A percentile compares a stretch with the other conserved stretches of the same genome.
Evolutionary conservation across 2,113 vertebrate species (phyloP).

Genomic region (Morphnarchus princeps): DNA sequence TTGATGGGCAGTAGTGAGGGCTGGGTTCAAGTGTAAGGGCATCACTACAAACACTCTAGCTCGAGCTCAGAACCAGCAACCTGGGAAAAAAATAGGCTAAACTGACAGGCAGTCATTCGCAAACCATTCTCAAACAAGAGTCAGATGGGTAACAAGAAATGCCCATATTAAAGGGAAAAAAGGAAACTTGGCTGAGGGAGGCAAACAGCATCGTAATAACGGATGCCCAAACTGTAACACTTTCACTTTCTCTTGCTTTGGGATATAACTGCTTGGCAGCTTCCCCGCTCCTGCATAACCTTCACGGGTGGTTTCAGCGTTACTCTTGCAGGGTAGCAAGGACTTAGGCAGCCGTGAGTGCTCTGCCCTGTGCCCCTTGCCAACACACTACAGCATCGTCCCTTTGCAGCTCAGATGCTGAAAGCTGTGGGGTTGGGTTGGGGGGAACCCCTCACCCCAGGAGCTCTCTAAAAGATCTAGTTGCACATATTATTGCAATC

Average conservation of each 20-base stretch:
- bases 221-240: background rate
- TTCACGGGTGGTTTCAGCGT: background rate
- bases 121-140: background rate
- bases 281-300: background rate
- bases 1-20: background rate
- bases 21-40: background rate
- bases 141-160: background rate
- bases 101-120: background rate
- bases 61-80: background rate
- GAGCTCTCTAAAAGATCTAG: background rate
- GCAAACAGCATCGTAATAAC: background rate
- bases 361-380: background rate
- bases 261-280: background rate
- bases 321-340: background rate
- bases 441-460: background rate
- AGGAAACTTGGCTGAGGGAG: background rate
- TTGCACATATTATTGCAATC: background rate
- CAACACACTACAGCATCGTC: background rate
- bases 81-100: background rate
- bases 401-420: background rate
- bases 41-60: background rate
- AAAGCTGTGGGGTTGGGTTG: accelerated
- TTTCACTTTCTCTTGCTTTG: background rate
- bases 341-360: background rate
- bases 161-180: background rate